Conservation (phyloP, 2,797 vertebrate species). For the Anguilla pacifica region DNA sequence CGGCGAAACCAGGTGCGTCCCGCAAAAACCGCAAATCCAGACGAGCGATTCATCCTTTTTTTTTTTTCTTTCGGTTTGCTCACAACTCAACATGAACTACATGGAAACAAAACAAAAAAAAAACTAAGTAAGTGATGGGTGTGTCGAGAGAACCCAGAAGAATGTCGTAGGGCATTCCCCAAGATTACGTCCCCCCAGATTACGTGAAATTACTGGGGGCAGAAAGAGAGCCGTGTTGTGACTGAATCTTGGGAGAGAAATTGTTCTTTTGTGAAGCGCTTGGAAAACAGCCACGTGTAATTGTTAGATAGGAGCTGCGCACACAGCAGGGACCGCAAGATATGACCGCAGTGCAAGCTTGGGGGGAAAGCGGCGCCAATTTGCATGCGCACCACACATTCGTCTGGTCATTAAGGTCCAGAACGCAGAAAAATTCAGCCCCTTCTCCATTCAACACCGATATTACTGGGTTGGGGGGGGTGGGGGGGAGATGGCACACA, state of each 20-base stretch:
- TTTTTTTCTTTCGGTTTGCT: too few relatives aligned
- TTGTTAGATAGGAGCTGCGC: background rate
- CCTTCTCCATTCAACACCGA: background rate
- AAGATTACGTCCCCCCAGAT: too few relatives aligned
- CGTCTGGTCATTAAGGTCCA: background rate
- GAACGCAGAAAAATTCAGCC: background rate
- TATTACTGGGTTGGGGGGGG: background rate
- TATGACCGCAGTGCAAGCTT: background rate
- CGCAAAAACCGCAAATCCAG: background rate
- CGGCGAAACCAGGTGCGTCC: background rate
- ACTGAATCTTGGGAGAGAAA: background rate
- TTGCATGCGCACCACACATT: background rate
- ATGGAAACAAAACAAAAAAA: background rate
- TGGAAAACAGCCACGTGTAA: background rate
- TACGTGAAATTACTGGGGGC: background rate
- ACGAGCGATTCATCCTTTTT: background rate
- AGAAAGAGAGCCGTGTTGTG: background rate
- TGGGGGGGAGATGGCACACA: background rate
- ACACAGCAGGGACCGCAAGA: background rate
- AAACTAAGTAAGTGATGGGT: background rate
- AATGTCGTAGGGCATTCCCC: background rate
- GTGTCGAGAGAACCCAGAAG: too few relatives aligned
- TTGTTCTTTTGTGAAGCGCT: background rate
- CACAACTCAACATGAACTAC: constrained; percentile 5
- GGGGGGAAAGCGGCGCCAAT: background rate